These are phyloP conservation scores for Caenorhabditis macrosperma DNA, from an alignment of 2,888 invertebrate species.

Conservation along the genomic window DNA sequence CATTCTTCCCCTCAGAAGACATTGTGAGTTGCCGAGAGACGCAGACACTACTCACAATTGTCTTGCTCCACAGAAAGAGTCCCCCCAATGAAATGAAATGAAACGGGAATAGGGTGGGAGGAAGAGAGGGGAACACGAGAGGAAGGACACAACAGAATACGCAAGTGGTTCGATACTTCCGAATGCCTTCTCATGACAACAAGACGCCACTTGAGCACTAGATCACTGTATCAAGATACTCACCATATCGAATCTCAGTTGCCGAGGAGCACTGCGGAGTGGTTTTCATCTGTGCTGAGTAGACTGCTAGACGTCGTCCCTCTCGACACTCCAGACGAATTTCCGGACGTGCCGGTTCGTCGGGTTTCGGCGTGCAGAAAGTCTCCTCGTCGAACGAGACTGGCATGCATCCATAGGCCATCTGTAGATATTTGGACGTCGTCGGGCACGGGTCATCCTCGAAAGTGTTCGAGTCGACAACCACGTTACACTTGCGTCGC, in stretches of 20 bases:
- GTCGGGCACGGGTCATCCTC: conserved; percentile 92
- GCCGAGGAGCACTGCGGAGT: conserved; percentile 33
- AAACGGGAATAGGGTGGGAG: background rate
- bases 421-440: conserved; percentile 93
- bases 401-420: conserved; percentile 97
- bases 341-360: conserved; percentile 83
- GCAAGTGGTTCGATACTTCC: conserved; percentile 3
- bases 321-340: conserved; percentile 88
- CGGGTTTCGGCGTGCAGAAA: conserved; percentile 87
- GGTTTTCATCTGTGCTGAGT: conserved; percentile 85
- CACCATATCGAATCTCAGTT: conserved; percentile 34
- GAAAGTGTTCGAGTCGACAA: conserved; percentile 90
- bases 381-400: conserved; percentile 95
- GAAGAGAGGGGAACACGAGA: conserved; percentile 1
- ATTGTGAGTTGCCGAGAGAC: background rate
- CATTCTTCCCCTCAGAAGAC: too few relatives aligned
- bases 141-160: conserved; percentile 5
- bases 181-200: background rate
- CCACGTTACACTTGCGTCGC: conserved; percentile 91
- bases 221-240: background rate
- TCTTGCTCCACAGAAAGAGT: background rate
- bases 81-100: conserved; percentile 6
- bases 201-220: background rate
- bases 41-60: background rate
- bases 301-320: conserved; percentile 92